These are phyloP conservation scores for Carettochelys insculpta DNA, from an alignment of 2,113 vertebrate genomes.

Conservation along the genomic window DNA sequence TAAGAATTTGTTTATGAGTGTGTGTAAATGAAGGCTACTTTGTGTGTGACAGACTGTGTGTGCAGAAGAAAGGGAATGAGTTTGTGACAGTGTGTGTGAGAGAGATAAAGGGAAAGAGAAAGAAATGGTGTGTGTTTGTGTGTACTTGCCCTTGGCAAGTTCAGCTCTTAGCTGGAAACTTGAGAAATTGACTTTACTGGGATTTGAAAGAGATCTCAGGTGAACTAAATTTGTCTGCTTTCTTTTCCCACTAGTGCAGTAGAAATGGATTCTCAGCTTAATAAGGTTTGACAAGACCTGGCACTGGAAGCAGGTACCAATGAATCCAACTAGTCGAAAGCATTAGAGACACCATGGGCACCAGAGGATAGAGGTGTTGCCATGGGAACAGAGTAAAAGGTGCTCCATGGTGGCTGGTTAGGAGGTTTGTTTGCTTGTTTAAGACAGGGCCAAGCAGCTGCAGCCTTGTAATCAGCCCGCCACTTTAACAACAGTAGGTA, in stretches of 20 bases:
- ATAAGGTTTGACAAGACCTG: conserved; percentile 78
- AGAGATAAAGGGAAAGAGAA: neutral
- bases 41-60: neutral
- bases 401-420: conserved; percentile 74
- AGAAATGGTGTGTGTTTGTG: neutral
- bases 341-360: conserved; percentile 74
- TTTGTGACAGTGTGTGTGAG: neutral
- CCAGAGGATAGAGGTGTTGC: conserved; percentile 74
- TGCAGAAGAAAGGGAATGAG: fast-evolving
- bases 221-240: conserved; percentile 69
- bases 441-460: conserved; percentile 68
- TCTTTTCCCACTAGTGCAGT: conserved; percentile 63
- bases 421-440: conserved; percentile 74
- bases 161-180: conserved; percentile 14
- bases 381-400: conserved; percentile 77
- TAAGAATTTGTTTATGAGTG: too few relatives aligned
- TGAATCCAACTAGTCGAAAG: conserved; percentile 72
- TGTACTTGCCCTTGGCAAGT: conserved; percentile 9
- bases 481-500: conserved; percentile 52
- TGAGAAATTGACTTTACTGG: conserved; percentile 50
- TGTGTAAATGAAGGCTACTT: neutral
- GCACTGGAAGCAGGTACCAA: conserved; percentile 73
- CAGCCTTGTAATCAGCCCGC: conserved; percentile 57
- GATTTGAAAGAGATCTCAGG: conserved; percentile 69
- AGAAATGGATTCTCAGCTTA: conserved; percentile 73